Base-by-base conservation (phyloP, 1,140 invertebrate genomes). In the Oryzaephilus surinamensis region DNA sequence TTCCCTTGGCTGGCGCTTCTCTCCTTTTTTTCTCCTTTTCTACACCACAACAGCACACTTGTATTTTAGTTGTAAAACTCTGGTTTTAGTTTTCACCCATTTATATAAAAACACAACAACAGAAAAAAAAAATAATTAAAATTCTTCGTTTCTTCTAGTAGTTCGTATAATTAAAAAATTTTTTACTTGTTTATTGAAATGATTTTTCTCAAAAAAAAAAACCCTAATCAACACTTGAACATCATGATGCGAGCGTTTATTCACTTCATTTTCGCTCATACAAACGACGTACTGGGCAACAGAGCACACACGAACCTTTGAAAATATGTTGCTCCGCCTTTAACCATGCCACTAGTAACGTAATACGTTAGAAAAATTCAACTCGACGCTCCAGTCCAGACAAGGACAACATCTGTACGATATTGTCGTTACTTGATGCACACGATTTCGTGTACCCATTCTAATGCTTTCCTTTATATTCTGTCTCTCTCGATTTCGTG, bases 391-490 rank as follows among this genome's bases (percentile, higher is more conserved):
- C 18, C 20, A 18, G 37, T 34, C 44, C 15, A 45, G 47, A 53
- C 26, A 21, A 26, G 33, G 44, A 48, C 10, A 14, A 34, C 43
- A 4, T 17, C 15, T 12, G n/a, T n/a, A 32, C 46, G 39, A 44
- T n/a, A n/a, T 46, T 19, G 49, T 48, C 43, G 6, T 1, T 14
- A 29, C 35, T 20, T 11, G 6, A 3, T 27, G 33, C 55, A 45
- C 32, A 58, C 49, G 48, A 29, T 57, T 56, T 58, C 54, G 52
- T 57, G 55, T 54, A 55, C 39, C n/a, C 51, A 41, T 44, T 30
- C 21, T 57, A 41, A 52, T 37, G 46, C 57, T 38, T 51, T 56
- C 54, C 57, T 57, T 56, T 55, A 57, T 55, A 33, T 53, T 57
- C 50, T 32, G 28, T 57, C 55, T 51, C 44, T 41, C n/a, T n/a